Percentiles rank a stretch among this genome's conserved stretches.
Evolutionary conservation across 2,888 invertebrate species (phyloP).

Genomic region (Dryomyza anilis): DNA sequence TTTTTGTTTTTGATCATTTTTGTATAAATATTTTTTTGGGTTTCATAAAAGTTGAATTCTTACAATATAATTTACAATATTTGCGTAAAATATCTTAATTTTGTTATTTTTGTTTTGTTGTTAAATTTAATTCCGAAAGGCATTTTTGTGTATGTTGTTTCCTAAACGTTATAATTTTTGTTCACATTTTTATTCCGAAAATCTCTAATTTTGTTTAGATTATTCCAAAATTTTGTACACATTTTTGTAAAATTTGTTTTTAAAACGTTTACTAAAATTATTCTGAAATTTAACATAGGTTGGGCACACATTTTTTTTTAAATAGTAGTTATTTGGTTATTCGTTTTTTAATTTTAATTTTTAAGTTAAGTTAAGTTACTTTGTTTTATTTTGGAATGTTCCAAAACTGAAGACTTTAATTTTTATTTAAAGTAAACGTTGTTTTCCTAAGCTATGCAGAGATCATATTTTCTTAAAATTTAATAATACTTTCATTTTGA

Average conservation of each 20-base stretch:
- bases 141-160: constrained; percentile 50
- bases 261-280: constrained; percentile 29
- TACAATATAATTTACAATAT: constrained; percentile 20
- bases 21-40: constrained; percentile 44
- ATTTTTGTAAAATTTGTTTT: constrained; percentile 36
- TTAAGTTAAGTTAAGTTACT: too few species aligned
- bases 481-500: constrained; percentile 14
- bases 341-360: constrained; percentile 6
- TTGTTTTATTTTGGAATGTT: constrained; percentile 28
- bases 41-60: constrained; percentile 39
- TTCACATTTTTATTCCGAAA: constrained; percentile 28
- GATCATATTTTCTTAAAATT: constrained; percentile 22
- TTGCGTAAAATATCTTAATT: constrained; percentile 19
- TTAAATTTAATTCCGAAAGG: constrained; percentile 60
- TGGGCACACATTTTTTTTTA: constrained; percentile 48
- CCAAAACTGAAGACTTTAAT: constrained; percentile 3
- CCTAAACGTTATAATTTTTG: constrained; percentile 48
- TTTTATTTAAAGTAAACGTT: constrained; percentile 13
- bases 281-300: constrained; percentile 23
- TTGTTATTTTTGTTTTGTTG: constrained; percentile 38
- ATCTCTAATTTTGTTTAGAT: constrained; percentile 18
- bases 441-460: constrained; percentile 6
- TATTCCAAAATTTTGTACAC: constrained; percentile 34
- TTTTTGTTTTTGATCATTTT: constrained; percentile 25
- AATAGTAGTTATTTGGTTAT: constrained; percentile 10